A percentile compares a stretch with the other conserved stretches of the same genome.
Conservation (phyloP, 1,140 invertebrate genomes). For the Calliphora vicina region DNA sequence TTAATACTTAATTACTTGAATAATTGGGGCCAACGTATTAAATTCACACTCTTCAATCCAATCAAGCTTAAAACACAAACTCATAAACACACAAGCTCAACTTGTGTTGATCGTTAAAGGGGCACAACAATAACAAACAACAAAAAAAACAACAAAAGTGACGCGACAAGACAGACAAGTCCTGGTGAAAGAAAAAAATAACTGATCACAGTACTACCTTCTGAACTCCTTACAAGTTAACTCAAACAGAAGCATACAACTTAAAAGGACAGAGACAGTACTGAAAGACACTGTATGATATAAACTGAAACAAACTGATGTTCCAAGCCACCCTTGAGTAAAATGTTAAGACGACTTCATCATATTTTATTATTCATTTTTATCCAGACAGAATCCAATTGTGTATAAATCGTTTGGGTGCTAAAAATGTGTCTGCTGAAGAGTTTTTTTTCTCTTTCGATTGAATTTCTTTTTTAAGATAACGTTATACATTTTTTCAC, state of each 20-base stretch:
- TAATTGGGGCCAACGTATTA: constrained; percentile 36
- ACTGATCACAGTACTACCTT: too few species aligned
- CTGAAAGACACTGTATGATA: background rate
- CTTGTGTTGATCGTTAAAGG: background rate
- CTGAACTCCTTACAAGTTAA: too few species aligned
- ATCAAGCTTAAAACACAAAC: background rate
- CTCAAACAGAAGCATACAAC: background rate
- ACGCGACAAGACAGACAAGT: background rate
- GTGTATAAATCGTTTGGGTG: background rate
- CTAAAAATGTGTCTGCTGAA: background rate
- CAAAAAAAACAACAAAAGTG: background rate
- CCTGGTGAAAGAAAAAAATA: too few species aligned
- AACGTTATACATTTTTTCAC: background rate
- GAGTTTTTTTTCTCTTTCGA: background rate
- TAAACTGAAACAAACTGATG: background rate
- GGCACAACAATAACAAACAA: too few species aligned
- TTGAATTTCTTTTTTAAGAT: background rate
- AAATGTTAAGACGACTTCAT: background rate
- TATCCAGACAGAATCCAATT: background rate
- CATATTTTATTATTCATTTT: background rate
- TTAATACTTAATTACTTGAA: constrained; percentile 37
- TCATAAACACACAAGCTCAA: background rate
- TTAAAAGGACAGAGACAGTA: background rate
- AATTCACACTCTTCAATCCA: constrained; percentile 4
- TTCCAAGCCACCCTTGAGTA: background rate